Base-by-base conservation (phyloP, 2,888 invertebrate genomes). In the Heliconius ethilla region DNA sequence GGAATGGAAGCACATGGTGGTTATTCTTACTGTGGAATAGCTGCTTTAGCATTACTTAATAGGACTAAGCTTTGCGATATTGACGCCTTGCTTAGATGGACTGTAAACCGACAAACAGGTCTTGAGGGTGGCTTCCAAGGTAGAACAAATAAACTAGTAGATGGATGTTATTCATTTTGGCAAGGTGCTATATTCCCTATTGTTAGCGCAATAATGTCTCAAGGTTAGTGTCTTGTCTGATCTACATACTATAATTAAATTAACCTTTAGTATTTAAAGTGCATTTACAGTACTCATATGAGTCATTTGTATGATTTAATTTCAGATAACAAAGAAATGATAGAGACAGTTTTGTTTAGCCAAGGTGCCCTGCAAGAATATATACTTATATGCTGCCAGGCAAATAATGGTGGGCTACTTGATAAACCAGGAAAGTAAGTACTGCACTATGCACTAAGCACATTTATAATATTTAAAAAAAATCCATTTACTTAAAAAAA, bases 81-180 rank as follows among this genome's bases (percentile, higher is more conserved):
- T 76, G 96, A 96, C 87, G 95, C 97, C 10, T 92, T 99, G 77
- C 90, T 97, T 87, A 95, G 97, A 84, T 99, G 99, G 99, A 95
- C 97, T 81, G 96, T 97, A 0, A 97, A 97, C 86, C 96, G 98
- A 75, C 99, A 99, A 92, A 99, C 99, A 98, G 94, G 95, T 80
- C 96, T 97, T 82, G 99, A 99, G 92, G 99, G 99, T 51, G 99
- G 99, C 11, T 99, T 99, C 89, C 97, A 98, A 95, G 99, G 99
- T 0, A 96, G 99, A 86, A 99, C 99, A 3, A 99, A 99, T 92
- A 99, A 99, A 93, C 95, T 99, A 82, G 99, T 99, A 0, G 99
- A 99, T 95, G 98, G 98, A 5, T 99, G 99, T 90, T 99, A 99
- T 90, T 99, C 99, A 0, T 99, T 99, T 94, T 99, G 99, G 99